phyloP scores from a whole-genome alignment of 1,140 invertebrate species.

The Formica selysi region DNA sequence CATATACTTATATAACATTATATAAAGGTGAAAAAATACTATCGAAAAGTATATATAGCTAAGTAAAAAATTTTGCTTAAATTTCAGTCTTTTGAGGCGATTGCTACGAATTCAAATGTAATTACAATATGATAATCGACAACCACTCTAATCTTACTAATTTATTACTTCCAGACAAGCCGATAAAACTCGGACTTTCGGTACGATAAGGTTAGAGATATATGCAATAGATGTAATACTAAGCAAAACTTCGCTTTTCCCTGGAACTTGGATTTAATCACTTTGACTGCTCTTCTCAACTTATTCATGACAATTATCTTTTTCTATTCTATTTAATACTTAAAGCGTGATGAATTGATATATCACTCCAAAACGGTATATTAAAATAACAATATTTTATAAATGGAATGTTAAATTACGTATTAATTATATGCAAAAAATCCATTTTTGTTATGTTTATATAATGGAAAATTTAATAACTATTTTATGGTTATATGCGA shows the following conservation, averaged over 20 bases:
- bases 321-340: background rate
- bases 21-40: background rate
- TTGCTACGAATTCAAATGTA: background rate
- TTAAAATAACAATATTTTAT: background rate
- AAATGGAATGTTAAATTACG: background rate
- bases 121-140: constrained; percentile 54
- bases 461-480: constrained; percentile 9
- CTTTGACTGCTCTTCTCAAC: background rate
- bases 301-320: background rate
- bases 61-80: background rate
- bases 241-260: constrained; percentile 57
- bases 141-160: constrained; percentile 37
- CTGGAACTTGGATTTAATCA: constrained; percentile 50
- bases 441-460: background rate
- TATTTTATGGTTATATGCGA: background rate
- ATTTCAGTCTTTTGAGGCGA: background rate
- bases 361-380: background rate
- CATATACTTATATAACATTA: background rate
- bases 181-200: constrained; percentile 38
- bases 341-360: background rate
- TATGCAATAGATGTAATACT: constrained; percentile 16
- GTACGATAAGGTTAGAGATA: constrained; percentile 59
- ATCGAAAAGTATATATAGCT: background rate
- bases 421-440: constrained; percentile 14
- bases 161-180: constrained; percentile 62